phyloP scores from a whole-genome alignment of 2,113 vertebrate genomes.

The Rhynchomys soricoides region DNA sequence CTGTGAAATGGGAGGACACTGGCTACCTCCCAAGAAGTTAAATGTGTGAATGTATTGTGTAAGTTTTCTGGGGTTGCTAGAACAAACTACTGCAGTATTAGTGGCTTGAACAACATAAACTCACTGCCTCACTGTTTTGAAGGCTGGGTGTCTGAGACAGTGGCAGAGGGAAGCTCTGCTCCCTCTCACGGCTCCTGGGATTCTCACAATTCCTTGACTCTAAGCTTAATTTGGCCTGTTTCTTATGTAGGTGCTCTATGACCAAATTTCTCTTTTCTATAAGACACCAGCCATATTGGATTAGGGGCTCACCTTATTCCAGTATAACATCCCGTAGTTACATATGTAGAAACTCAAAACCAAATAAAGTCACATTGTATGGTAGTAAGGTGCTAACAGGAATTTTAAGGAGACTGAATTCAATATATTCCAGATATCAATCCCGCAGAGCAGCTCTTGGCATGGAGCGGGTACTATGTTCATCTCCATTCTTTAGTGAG shows the following conservation, averaged over 20 bases:
- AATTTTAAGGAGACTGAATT: background rate
- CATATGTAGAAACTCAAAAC: background rate
- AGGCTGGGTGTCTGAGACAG: background rate
- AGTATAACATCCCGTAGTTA: background rate
- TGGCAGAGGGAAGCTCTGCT: background rate
- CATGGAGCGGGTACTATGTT: background rate
- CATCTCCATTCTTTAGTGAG: background rate
- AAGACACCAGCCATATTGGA: background rate
- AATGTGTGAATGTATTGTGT: background rate
- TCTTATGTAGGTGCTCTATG: background rate
- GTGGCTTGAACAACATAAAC: background rate
- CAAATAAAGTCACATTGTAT: background rate
- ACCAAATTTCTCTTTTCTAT: background rate
- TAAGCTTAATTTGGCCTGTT: background rate
- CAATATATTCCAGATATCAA: background rate
- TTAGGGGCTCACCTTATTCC: background rate
- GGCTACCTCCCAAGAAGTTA: background rate
- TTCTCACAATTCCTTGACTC: background rate
- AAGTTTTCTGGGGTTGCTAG: background rate
- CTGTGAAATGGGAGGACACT: background rate
- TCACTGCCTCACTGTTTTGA: background rate
- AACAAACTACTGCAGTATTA: background rate
- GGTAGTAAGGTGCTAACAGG: background rate
- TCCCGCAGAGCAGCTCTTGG: background rate
- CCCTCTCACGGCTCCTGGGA: background rate